Base-by-base conservation (phyloP, 2,113 vertebrate genomes). In the Trichomycterus rosablanca region DNA sequence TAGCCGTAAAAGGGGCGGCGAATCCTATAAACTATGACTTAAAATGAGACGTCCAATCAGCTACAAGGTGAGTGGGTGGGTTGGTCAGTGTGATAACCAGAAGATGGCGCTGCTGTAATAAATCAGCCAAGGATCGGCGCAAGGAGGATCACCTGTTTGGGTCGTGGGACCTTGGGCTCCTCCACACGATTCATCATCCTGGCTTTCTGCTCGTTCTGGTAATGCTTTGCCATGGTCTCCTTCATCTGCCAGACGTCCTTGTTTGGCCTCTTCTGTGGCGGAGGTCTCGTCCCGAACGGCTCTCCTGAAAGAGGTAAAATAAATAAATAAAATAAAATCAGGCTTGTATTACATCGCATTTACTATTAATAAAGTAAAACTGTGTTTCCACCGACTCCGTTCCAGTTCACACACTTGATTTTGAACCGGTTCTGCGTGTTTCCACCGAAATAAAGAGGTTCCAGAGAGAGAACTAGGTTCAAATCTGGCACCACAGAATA, bases 71-170 rank as follows among this genome's bases (percentile, higher is more conserved):
- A 24, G 40, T 59, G 23, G 18, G 18, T 55, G 44, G 26, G 44
- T 23, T n/a, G 9, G 26, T 52, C 22, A 60, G 6, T 45, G 8
- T 52, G 12, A 63, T 54, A 69, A 61, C 81, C 82, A 85, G 79
- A 71, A 78, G 85, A 80, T 78, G 81, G 82, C 78, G 78, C 80
- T 71, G 70, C 74, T 63, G 70, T 73, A 77, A 66, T 70, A 71
- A 59, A 59, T 32, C 59, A 55, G 51, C 37, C 30, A 57, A 54
- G 34, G 26, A 40, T 40, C 14, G 14, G 11, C 14, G 5, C 37
- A 40, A n/a, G 37, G 6, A n/a, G 12, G 61, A 81, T 76, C 34
- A 86, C 87, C 84, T 77, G 74, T 30, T 66, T 65, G 2, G 40
- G 26, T 11, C 35, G 75, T 14, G 53, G 75, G 16, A 23, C 39